Conservation (phyloP, 2,888 invertebrate species). For the Creontiades dilutus region DNA sequence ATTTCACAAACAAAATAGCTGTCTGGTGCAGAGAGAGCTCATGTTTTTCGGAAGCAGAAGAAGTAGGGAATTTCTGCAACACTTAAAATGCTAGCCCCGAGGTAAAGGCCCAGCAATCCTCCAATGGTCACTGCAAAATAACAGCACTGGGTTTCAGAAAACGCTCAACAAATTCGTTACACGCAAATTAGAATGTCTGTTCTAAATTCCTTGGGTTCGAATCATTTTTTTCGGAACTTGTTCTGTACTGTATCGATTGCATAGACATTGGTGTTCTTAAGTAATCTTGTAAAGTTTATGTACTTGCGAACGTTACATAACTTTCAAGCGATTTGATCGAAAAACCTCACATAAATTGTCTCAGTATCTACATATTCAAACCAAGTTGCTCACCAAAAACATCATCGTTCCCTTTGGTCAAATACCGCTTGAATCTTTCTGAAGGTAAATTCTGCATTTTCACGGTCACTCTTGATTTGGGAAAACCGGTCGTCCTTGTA, state of each 20-base stretch:
- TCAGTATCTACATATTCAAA: background rate
- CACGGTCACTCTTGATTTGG: background rate
- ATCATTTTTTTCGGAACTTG: too few species aligned
- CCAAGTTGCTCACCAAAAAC: conserved; percentile 27
- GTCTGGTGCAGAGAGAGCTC: too few species aligned
- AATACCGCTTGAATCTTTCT: conserved; percentile 55
- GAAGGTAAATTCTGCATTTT: conserved; percentile 64
- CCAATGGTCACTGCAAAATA: conserved; percentile 61
- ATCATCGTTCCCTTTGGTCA: conserved; percentile 34
- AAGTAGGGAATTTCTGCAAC: conserved; percentile 54
- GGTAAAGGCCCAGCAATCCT: conserved; percentile 52
- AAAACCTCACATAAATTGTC: background rate
- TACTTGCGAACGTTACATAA: too few species aligned
- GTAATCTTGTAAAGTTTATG: too few species aligned
- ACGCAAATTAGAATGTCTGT: too few species aligned
- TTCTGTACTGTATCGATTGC: too few species aligned
- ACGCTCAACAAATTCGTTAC: too few species aligned
- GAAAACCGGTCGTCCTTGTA: background rate
- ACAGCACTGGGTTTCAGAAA: too few species aligned
- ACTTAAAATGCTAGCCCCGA: conserved; percentile 59
- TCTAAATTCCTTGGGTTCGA: too few species aligned
- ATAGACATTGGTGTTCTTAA: too few species aligned
- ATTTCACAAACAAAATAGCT: too few species aligned
- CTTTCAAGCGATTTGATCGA: background rate
- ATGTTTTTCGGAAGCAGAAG: conserved; percentile 37